Conservation (phyloP, 2,888 invertebrate species). For the Phoenoteleia sp. region DNA sequence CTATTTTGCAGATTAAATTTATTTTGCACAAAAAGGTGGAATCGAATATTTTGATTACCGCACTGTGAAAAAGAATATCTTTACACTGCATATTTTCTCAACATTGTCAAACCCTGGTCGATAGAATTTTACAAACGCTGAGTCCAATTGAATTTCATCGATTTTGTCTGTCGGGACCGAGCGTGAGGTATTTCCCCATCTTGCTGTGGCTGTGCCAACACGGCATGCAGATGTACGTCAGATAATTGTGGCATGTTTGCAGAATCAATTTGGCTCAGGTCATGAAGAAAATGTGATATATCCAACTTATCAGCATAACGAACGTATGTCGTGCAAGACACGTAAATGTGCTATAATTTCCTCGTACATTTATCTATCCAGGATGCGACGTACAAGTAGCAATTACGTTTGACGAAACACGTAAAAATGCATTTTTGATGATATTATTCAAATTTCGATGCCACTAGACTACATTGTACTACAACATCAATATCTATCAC, state of each 20-base stretch:
- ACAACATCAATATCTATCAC: conserved; percentile 34
- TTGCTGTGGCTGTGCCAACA: conserved; percentile 59
- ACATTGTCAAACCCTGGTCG: too few species aligned
- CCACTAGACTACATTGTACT: background rate
- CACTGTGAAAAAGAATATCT: too few species aligned
- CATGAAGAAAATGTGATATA: conserved; percentile 68
- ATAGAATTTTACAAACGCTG: conserved; percentile 40
- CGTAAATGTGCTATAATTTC: conserved; percentile 67
- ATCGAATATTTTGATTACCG: too few species aligned
- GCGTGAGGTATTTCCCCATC: conserved; percentile 53
- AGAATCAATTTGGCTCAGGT: conserved; percentile 67
- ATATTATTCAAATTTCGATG: conserved; percentile 61
- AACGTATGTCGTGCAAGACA: conserved; percentile 65
- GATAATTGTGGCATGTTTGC: conserved; percentile 63
- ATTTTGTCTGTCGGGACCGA: conserved; percentile 44
- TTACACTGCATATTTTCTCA: too few species aligned
- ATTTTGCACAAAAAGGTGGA: too few species aligned
- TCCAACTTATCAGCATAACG: conserved; percentile 65
- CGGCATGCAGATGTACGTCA: conserved; percentile 58
- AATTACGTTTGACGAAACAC: conserved; percentile 55
- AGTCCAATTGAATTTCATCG: conserved; percentile 45
- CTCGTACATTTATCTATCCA: conserved; percentile 56
- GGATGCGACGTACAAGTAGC: conserved; percentile 54
- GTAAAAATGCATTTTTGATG: conserved; percentile 60
- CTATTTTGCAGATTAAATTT: too few species aligned